Conservation (phyloP, 37 sponge, comb jelly and placozoan genomes). For the Beroe ovata region DNA sequence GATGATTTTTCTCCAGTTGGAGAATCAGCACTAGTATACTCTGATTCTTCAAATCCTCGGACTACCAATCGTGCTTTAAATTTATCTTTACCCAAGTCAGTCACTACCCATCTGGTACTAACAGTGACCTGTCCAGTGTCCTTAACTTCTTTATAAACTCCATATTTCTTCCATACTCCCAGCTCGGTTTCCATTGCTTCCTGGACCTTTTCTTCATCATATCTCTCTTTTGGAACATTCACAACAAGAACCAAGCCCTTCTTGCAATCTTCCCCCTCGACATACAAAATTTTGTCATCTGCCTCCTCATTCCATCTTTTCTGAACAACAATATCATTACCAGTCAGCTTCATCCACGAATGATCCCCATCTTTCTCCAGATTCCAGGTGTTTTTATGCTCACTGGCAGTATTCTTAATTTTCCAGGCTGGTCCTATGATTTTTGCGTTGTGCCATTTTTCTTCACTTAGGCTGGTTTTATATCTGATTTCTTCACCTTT, state of each 20-base stretch:
- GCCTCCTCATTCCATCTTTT: too few relatives aligned
- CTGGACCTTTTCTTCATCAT: not conserved
- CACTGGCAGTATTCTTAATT: not conserved
- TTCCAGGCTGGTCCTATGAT: not conserved
- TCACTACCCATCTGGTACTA: not conserved
- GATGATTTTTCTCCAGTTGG: conserved; percentile 4
- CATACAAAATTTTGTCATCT: not conserved
- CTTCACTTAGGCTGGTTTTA: not conserved
- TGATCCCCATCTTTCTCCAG: not conserved
- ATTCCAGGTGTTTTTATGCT: not conserved
- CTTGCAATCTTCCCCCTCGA: not conserved
- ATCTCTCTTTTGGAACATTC: too few relatives aligned
- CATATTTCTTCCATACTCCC: not conserved
- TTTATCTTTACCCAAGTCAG: not conserved
- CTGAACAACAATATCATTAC: not conserved
- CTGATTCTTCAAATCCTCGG: conserved; percentile 1
- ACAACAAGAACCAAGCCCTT: too few relatives aligned
- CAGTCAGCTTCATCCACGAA: not conserved
- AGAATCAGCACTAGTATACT: not conserved
- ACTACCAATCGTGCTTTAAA: conserved; percentile 16
- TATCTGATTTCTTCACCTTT: not conserved
- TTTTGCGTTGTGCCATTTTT: not conserved
- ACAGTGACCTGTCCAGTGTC: conserved; percentile 1
- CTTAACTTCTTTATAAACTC: conserved; percentile 2
- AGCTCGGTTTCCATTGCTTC: not conserved